These are phyloP conservation scores for Solea solea DNA, from an alignment of 2,113 vertebrate genomes.

Conservation along the genomic window DNA sequence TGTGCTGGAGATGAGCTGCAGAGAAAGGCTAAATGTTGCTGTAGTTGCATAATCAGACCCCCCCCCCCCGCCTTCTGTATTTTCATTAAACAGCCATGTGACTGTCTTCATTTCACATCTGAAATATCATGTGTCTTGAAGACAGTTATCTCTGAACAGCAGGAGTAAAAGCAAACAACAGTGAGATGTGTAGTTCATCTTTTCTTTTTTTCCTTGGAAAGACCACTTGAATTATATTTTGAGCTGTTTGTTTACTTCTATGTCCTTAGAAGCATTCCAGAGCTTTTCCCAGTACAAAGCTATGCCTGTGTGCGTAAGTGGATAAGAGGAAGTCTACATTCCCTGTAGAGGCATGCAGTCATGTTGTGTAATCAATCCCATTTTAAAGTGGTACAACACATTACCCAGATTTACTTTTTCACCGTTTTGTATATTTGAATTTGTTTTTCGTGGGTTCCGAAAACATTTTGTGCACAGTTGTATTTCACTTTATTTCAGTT, in stretches of 20 bases:
- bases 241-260: slow-evolving; percentile 76
- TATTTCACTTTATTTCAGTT: slow-evolving; percentile 1
- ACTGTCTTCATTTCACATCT: neutral
- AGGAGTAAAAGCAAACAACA: slow-evolving; percentile 16
- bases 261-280: slow-evolving; percentile 75
- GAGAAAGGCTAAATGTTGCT: neutral
- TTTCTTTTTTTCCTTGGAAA: slow-evolving; percentile 9
- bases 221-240: slow-evolving; percentile 61
- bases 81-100: neutral
- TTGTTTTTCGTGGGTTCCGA: neutral
- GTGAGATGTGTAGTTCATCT: slow-evolving; percentile 23
- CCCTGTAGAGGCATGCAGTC: slow-evolving; percentile 73
- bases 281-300: slow-evolving; percentile 79
- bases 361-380: slow-evolving; percentile 76
- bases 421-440: slow-evolving; percentile 12
- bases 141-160: slow-evolving; percentile 7
- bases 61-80: neutral
- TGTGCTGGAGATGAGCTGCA: slow-evolving; percentile 10
- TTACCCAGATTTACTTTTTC: slow-evolving; percentile 21
- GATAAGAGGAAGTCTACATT: slow-evolving; percentile 83
- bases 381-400: slow-evolving; percentile 55
- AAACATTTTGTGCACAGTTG: neutral
- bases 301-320: slow-evolving; percentile 79
- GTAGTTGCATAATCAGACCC: slow-evolving; percentile 9
- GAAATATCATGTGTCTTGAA: neutral